phyloP scores from a whole-genome alignment of 2,797 vertebrate species.

The Crypturellus tataupa region DNA sequence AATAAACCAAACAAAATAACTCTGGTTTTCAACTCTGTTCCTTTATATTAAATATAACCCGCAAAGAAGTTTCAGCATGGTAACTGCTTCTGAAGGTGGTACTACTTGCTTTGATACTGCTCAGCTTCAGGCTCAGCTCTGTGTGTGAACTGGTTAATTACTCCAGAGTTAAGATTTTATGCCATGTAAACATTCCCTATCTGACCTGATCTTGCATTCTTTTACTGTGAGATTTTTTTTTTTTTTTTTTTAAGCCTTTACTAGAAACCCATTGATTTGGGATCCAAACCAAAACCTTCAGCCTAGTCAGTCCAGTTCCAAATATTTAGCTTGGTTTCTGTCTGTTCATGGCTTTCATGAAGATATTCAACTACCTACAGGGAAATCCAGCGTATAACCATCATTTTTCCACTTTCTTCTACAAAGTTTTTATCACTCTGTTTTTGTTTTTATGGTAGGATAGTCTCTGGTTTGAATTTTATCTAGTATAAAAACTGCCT shows the following conservation, averaged over 20 bases:
- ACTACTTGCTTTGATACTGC: neutral
- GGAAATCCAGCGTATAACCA: constrained; percentile 9
- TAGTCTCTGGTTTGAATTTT: constrained; percentile 63
- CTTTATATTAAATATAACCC: neutral
- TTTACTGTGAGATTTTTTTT: neutral
- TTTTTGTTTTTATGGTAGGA: constrained; percentile 40
- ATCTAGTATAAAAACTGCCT: constrained; percentile 56
- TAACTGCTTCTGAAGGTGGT: neutral
- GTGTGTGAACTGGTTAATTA: neutral
- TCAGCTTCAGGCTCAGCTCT: neutral
- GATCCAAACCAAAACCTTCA: neutral
- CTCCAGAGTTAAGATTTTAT: neutral
- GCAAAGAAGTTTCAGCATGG: neutral
- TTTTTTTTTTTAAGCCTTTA: neutral
- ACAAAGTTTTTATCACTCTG: constrained; percentile 45
- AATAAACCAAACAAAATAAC: constrained; percentile 35
- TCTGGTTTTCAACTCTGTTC: neutral
- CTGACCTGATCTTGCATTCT: neutral
- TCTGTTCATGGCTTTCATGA: neutral
- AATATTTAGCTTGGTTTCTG: neutral
- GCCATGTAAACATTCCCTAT: neutral
- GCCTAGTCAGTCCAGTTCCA: neutral
- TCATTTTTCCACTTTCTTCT: constrained; percentile 54
- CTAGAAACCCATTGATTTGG: neutral
- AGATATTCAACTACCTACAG: neutral